Evolutionary conservation across 2,113 vertebrate species (phyloP).

Genomic region (Brachypteracias leptosomus): DNA sequence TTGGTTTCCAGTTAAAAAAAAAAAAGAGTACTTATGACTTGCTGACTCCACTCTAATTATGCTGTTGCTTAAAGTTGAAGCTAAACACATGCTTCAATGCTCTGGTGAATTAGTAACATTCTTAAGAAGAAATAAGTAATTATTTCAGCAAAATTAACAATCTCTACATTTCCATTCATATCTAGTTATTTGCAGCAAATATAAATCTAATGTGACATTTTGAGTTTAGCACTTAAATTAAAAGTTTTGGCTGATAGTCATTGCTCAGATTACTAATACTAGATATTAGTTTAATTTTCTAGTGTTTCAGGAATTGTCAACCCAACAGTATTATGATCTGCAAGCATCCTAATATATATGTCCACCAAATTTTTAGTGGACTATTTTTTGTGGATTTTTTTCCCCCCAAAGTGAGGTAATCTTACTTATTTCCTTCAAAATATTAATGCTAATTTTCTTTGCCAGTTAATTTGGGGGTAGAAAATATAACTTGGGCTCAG

Average conservation of each 20-base stretch:
- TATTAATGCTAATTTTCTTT: constrained; percentile 20
- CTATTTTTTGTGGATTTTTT: background rate
- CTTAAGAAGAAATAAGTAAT: background rate
- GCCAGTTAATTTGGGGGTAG: background rate
- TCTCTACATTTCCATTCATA: background rate
- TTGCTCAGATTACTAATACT: background rate
- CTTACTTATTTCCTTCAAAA: background rate
- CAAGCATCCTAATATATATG: background rate
- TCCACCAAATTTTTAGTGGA: background rate
- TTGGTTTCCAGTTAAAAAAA: background rate
- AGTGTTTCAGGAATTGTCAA: background rate
- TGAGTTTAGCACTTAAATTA: background rate
- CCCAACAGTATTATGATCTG: background rate
- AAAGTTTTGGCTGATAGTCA: background rate
- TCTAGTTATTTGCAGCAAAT: background rate
- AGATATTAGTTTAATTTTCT: background rate
- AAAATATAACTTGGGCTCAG: constrained; percentile 23
- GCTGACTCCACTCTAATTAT: background rate
- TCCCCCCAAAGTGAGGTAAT: background rate
- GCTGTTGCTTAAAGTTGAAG: background rate
- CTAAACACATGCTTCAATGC: background rate
- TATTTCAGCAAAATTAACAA: background rate
- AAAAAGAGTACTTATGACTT: background rate
- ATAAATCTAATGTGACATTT: background rate
- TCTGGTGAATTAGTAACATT: background rate